Conservation (phyloP, 1,140 invertebrate species). For the Drosophila jambulina region DNA sequence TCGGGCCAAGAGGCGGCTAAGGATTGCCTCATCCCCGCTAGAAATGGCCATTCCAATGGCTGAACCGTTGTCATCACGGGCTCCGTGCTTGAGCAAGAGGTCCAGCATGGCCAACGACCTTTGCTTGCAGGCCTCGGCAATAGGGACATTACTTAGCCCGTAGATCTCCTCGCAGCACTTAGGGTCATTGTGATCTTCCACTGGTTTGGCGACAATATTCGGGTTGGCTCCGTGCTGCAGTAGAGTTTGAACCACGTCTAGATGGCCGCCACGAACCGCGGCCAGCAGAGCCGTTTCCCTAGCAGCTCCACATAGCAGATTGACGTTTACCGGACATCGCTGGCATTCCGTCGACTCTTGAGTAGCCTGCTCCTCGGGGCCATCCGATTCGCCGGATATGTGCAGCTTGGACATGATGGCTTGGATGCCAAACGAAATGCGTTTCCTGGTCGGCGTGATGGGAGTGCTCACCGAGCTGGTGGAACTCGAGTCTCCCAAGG, state of each 20-base stretch:
- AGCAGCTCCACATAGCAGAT: conserved; percentile 89
- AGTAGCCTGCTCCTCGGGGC: conserved; percentile 32
- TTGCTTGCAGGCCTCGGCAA: conserved; percentile 91
- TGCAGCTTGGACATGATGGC: conserved; percentile 94
- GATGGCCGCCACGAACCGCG: conserved; percentile 91
- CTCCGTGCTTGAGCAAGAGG: conserved; percentile 92
- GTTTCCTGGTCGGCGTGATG: conserved; percentile 87
- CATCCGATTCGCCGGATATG: conserved; percentile 84
- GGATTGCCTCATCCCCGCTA: conserved; percentile 72
- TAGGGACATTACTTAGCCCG: conserved; percentile 86
- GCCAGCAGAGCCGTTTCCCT: conserved; percentile 91
- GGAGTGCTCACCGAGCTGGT: conserved; percentile 55
- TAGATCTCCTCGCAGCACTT: conserved; percentile 85
- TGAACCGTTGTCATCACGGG: conserved; percentile 93
- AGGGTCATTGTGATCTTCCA: conserved; percentile 85
- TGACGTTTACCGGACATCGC: conserved; percentile 90
- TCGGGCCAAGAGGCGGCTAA: conserved; percentile 71
- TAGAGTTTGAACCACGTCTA: conserved; percentile 90
- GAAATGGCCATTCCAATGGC: conserved; percentile 87
- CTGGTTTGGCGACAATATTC: conserved; percentile 87
- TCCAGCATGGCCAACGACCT: conserved; percentile 88
- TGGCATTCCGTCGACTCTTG: conserved; percentile 86
- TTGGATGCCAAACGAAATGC: conserved; percentile 94
- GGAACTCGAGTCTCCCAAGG: conserved; percentile 76
- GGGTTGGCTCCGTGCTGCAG: conserved; percentile 91